phyloP scores from a whole-genome alignment of 2,113 vertebrate species.

The Ranitomeya imitator region DNA sequence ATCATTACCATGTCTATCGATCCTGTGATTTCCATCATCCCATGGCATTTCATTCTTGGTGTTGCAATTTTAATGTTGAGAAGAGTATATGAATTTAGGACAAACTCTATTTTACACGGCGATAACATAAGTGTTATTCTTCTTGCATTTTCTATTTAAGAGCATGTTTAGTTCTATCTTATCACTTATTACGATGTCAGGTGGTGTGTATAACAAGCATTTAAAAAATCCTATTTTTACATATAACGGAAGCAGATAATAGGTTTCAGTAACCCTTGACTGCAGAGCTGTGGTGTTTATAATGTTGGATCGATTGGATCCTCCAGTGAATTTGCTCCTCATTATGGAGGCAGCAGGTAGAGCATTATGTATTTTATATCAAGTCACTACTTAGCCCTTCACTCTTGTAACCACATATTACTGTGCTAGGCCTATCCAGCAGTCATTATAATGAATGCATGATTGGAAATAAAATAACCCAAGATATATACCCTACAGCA shows the following conservation, averaged over 20 bases:
- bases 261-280: slow-evolving; percentile 51
- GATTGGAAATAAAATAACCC: slow-evolving; percentile 35
- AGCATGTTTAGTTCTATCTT: slow-evolving; percentile 4
- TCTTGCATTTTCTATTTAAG: background rate
- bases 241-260: slow-evolving; percentile 39
- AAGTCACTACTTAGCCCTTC: slow-evolving; percentile 41
- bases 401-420: slow-evolving; percentile 23
- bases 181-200: slow-evolving; percentile 17
- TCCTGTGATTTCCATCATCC: no score
- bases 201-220: slow-evolving; percentile 23
- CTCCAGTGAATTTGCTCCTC: slow-evolving; percentile 50
- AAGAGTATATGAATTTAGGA: background rate
- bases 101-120: background rate
- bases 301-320: slow-evolving; percentile 37
- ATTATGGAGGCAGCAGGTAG: slow-evolving; percentile 55
- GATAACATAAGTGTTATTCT: background rate
- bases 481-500: background rate
- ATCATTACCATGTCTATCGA: no score
- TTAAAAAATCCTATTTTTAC: background rate
- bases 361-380: slow-evolving; percentile 47
- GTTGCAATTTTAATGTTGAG: no score
- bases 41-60: no score
- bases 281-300: slow-evolving; percentile 28
- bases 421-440: background rate
- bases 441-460: slow-evolving; percentile 33